A percentile compares a stretch with the other conserved stretches of the same genome.
phyloP scores from a whole-genome alignment of 2,888 invertebrate species.

The Volucella zonaria region DNA sequence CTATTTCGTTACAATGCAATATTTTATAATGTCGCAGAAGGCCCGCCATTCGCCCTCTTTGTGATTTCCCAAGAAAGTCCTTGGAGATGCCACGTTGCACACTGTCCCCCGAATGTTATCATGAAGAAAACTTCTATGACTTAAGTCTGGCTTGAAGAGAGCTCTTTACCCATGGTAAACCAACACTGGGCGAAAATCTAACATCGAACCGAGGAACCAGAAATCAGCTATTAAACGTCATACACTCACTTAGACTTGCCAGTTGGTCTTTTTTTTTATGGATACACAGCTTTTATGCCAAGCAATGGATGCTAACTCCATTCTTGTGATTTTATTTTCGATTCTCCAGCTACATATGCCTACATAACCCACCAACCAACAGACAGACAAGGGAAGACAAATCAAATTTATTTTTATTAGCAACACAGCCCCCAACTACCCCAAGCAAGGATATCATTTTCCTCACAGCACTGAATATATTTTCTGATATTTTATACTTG shows the following conservation, averaged over 20 bases:
- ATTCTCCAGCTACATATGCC: background rate
- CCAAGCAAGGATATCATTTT: conserved; percentile 35
- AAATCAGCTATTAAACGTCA: conserved; percentile 40
- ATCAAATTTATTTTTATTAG: conserved; percentile 72
- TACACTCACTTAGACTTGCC: conserved; percentile 53
- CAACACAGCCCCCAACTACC: conserved; percentile 29
- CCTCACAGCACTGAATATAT: conserved; percentile 66
- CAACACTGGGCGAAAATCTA: no score
- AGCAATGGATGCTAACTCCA: background rate
- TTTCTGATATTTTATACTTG: conserved; percentile 70
- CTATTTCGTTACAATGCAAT: no score
- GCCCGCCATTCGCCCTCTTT: no score
- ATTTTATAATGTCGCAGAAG: no score
- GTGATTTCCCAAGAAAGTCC: no score
- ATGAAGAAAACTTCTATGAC: no score
- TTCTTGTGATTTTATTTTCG: no score
- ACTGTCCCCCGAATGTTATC: no score
- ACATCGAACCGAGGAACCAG: conserved; percentile 27
- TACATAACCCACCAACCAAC: background rate
- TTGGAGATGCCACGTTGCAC: no score
- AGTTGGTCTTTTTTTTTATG: conserved; percentile 49
- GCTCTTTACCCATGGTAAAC: no score
- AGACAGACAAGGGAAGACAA: conserved; percentile 33
- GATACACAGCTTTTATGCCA: conserved; percentile 34
- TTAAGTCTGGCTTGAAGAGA: no score